phyloP scores from a whole-genome alignment of 2,888 invertebrate species.

The Eledona agricola region DNA sequence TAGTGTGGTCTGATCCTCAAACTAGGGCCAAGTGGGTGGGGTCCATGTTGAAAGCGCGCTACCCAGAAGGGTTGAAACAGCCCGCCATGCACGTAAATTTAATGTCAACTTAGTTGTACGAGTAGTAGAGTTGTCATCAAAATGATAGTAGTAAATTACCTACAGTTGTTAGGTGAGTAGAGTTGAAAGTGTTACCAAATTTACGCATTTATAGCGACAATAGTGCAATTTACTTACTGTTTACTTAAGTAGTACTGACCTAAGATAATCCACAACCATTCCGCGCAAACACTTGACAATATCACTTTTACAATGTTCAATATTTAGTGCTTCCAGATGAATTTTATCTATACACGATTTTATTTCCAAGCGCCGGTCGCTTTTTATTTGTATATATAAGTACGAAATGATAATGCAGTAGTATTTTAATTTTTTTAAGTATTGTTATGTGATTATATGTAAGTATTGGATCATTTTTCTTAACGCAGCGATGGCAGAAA shows the following conservation, averaged over 20 bases:
- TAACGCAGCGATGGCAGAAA: too few species aligned
- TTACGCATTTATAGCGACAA: not conserved
- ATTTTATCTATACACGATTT: too few species aligned
- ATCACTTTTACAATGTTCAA: too few species aligned
- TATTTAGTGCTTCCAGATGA: too few species aligned
- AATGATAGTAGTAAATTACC: not conserved
- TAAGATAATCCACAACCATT: too few species aligned
- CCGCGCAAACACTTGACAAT: constrained; percentile 4
- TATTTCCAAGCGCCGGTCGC: too few species aligned
- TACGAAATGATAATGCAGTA: too few species aligned
- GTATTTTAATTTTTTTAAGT: too few species aligned
- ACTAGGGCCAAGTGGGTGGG: constrained; percentile 83
- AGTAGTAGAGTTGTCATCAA: not conserved
- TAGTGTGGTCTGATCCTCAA: constrained; percentile 79
- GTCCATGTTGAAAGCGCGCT: constrained; percentile 78
- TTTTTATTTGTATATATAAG: too few species aligned
- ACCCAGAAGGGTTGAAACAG: constrained; percentile 69
- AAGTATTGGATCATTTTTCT: too few species aligned
- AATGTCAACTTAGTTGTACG: constrained; percentile 35
- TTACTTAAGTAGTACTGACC: constrained; percentile 30
- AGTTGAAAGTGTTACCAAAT: constrained; percentile 22
- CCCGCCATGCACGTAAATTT: constrained; percentile 55
- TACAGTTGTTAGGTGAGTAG: not conserved
- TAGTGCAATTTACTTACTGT: constrained; percentile 35
- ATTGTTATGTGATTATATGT: too few species aligned